Percentiles rank a stretch among this genome's conserved stretches.
phyloP scores from a whole-genome alignment of 2,113 vertebrate species.

The Platysternon megacephalum region DNA sequence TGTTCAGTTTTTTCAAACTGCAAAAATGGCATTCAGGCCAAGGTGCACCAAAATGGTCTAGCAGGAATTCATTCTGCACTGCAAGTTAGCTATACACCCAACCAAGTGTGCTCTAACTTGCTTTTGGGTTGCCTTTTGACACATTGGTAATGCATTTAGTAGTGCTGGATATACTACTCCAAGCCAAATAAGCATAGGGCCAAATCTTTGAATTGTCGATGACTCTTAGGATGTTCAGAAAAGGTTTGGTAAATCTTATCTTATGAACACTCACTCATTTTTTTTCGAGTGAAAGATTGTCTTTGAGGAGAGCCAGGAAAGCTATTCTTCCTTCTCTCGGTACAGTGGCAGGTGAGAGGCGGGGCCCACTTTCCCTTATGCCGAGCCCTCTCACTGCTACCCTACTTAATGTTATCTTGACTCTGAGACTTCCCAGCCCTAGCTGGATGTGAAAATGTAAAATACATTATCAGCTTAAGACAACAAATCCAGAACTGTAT shows the following conservation, averaged over 20 bases:
- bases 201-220: background rate
- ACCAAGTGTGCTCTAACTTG: background rate
- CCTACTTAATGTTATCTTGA: background rate
- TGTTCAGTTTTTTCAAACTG: background rate
- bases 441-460: background rate
- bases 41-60: background rate
- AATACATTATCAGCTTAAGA: background rate
- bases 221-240: background rate
- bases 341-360: background rate
- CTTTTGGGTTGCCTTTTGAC: background rate
- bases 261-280: background rate
- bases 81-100: background rate
- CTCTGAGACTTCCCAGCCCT: background rate
- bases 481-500: background rate
- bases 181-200: background rate
- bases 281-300: fast-evolving
- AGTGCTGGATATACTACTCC: background rate
- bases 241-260: background rate
- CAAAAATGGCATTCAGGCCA: background rate
- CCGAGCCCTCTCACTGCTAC: background rate
- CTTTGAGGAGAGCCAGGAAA: background rate
- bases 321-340: background rate
- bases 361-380: background rate
- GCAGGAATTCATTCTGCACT: background rate
- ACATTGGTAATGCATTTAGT: background rate